These are phyloP conservation scores for Condylura cristata DNA, from an alignment of 2,113 vertebrate species.

Conservation along the genomic window DNA sequence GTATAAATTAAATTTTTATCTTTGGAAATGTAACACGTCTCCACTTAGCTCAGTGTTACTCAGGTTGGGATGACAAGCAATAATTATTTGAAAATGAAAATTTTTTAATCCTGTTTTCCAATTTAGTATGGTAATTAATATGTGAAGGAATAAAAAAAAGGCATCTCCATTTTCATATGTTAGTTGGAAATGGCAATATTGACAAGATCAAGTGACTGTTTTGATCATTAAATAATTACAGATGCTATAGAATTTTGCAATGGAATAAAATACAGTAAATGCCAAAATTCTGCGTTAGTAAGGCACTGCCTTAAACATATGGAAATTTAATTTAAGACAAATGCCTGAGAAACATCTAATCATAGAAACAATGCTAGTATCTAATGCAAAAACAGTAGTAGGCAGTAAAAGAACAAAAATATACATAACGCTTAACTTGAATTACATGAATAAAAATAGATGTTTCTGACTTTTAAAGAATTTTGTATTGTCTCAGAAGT, in stretches of 20 bases:
- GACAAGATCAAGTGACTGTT: conserved; percentile 82
- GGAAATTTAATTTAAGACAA: conserved; percentile 81
- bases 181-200: conserved; percentile 78
- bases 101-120: conserved; percentile 65
- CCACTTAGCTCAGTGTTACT: conserved; percentile 42
- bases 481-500: conserved; percentile 40
- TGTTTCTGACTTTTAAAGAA: conserved; percentile 58
- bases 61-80: conserved; percentile 66
- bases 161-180: conserved; percentile 76
- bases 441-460: conserved; percentile 61
- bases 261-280: conserved; percentile 75
- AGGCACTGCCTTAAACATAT: conserved; percentile 79
- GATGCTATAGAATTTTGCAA: conserved; percentile 81
- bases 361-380: conserved; percentile 71
- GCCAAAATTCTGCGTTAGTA: conserved; percentile 77
- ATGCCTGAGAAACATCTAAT: conserved; percentile 71
- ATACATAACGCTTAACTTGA: conserved; percentile 62
- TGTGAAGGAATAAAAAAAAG: conserved; percentile 71
- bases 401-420: conserved; percentile 67
- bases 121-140: conserved; percentile 76
- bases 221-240: conserved; percentile 84
- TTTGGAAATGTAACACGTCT: conserved; percentile 50
- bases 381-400: conserved; percentile 66
- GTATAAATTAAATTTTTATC: conserved; percentile 46
- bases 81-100: conserved; percentile 74